Evolutionary conservation across 30 jellyfish, hydroid and myxozoan species (phyloP).

Genomic region (Turritopsis rubra): DNA sequence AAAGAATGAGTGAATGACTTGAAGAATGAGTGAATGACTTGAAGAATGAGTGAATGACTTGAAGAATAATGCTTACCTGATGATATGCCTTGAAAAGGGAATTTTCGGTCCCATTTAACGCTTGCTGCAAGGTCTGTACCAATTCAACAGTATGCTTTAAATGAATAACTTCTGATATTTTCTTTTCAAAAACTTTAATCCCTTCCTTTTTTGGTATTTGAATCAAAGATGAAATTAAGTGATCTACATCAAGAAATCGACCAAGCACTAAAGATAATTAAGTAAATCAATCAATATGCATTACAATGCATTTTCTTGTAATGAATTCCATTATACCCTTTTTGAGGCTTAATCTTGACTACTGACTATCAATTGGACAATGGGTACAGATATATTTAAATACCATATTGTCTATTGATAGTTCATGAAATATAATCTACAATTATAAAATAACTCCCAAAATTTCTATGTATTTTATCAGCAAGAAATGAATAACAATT

Average conservation of each 20-base stretch:
- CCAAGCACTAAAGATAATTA: constrained; percentile 45
- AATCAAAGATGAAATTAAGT: constrained; percentile 59
- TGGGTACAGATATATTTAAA: no score
- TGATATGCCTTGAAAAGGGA: constrained; percentile 53
- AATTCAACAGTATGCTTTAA: constrained; percentile 76
- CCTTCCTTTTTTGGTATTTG: constrained; percentile 87
- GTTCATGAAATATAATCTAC: no score
- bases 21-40: background rate
- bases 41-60: background rate
- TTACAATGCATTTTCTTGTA: background rate
- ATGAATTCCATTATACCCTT: no score
- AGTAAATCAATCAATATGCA: background rate
- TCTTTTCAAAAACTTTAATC: constrained; percentile 53
- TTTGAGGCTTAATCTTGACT: no score
- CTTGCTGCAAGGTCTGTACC: constrained; percentile 46
- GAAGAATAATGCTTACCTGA: constrained; percentile 29
- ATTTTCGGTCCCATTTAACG: constrained; percentile 55
- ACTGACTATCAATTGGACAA: no score
- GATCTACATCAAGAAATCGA: constrained; percentile 80
- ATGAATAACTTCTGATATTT: constrained; percentile 55
- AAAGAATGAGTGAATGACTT: no score
- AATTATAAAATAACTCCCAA: no score
- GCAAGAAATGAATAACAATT: no score
- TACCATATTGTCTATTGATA: no score
- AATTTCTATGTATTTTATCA: no score